phyloP scores from a whole-genome alignment of 2,888 invertebrate genomes.

The Cantharis lateralis region DNA sequence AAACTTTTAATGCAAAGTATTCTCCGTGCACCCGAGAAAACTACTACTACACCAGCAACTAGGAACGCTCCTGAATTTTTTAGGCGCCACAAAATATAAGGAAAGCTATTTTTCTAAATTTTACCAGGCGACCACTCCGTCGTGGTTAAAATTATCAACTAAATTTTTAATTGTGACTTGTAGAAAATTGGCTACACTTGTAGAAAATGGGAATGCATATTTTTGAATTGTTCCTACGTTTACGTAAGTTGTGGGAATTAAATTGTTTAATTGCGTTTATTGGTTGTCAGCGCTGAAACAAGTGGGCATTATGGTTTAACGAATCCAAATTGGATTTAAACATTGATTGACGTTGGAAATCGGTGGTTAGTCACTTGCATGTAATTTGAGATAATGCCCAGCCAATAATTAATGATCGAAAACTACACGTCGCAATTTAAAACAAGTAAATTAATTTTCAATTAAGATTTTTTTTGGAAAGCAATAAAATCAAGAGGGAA shows the following conservation, averaged over 20 bases:
- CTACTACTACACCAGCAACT: not conserved
- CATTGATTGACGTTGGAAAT: not conserved
- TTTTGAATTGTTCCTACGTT: not conserved
- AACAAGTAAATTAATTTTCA: not conserved
- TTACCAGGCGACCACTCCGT: not conserved
- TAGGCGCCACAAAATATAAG: not conserved
- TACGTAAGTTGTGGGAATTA: not conserved
- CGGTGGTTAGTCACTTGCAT: not conserved
- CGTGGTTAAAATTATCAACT: not conserved
- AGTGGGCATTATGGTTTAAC: not conserved
- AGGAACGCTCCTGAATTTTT: not conserved
- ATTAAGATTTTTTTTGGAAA: not conserved
- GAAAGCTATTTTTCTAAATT: not conserved
- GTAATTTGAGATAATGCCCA: not conserved
- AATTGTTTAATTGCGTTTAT: not conserved
- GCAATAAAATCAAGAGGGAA: not conserved
- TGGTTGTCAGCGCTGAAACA: not conserved
- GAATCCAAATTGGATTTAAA: not conserved
- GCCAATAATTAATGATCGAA: not conserved
- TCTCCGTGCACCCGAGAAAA: not conserved
- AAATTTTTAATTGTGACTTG: too few species aligned
- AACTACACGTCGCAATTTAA: not conserved
- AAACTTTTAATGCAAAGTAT: not conserved
- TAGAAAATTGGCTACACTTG: too few species aligned
- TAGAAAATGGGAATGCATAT: not conserved